Conservation (phyloP, 35 echinoderm and acorn worm species). For the Patiria miniata region DNA sequence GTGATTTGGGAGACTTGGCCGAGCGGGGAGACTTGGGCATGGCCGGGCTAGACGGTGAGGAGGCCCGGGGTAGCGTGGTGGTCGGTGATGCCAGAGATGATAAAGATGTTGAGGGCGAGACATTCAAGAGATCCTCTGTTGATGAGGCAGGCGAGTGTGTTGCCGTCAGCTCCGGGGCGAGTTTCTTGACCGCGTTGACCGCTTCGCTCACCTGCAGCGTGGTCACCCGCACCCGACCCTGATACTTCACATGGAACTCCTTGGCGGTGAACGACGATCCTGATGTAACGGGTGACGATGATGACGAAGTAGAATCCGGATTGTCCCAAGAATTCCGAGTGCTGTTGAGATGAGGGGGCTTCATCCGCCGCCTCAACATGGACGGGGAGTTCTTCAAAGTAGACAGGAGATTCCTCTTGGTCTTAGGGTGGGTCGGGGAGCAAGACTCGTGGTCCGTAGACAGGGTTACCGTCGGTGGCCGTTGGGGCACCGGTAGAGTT, state of each 20-base stretch:
- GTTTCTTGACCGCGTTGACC: slow-evolving; percentile 14
- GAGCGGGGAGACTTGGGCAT: neutral
- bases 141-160: neutral
- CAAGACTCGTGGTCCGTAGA: neutral
- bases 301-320: neutral
- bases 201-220: slow-evolving; percentile 31
- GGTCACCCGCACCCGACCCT: slow-evolving; percentile 1
- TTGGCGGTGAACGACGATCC: neutral
- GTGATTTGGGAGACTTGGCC: neutral
- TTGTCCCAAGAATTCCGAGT: neutral
- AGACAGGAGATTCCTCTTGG: neutral
- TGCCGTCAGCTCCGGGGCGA: neutral
- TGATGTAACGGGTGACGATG: too few species aligned
- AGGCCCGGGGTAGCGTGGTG: neutral
- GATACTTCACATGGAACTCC: slow-evolving; percentile 29
- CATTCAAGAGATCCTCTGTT: neutral
- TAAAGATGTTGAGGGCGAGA: neutral
- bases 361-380: slow-evolving; percentile 19
- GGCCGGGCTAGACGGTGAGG: neutral
- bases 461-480: slow-evolving; percentile 50
- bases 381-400: slow-evolving; percentile 36
- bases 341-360: neutral
- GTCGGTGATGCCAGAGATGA: neutral
- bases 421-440: slow-evolving; percentile 18
- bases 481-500: slow-evolving; percentile 7